Evolutionary conservation across 2,113 vertebrate species (phyloP).

Genomic region (Cinclus mexicanus): DNA sequence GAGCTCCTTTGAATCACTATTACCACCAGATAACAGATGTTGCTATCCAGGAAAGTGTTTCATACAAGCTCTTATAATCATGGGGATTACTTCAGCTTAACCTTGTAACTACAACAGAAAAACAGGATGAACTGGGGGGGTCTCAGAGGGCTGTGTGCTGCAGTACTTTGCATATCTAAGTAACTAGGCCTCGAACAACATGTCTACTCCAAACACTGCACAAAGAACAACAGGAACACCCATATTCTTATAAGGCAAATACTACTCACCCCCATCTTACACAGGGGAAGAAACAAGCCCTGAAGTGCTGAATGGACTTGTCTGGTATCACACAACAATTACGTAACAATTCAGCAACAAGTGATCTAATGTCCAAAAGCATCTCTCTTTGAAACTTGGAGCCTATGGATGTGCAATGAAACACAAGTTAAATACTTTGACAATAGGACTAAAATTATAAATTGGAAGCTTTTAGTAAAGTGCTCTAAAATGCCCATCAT

Average conservation of each 20-base stretch:
- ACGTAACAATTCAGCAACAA: neutral
- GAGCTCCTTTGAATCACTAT: constrained; percentile 52
- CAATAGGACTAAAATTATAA: neutral
- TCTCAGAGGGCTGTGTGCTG: neutral
- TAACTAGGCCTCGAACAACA: neutral
- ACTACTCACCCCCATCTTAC: neutral
- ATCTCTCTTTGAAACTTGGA: neutral
- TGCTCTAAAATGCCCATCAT: neutral
- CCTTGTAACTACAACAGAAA: constrained; percentile 7
- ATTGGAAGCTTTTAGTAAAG: neutral
- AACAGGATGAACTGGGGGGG: neutral
- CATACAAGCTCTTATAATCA: neutral
- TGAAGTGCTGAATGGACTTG: neutral
- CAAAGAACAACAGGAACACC: neutral
- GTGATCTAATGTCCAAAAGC: neutral
- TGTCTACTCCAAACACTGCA: neutral
- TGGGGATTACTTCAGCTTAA: constrained; percentile 28
- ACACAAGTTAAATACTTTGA: neutral
- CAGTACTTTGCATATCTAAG: neutral
- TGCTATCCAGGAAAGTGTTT: constrained; percentile 64
- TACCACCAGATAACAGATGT: constrained; percentile 56
- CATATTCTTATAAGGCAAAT: neutral
- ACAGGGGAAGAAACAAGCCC: neutral
- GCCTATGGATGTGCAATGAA: neutral
- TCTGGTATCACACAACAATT: neutral